Evolutionary conservation across 2,113 vertebrate species (phyloP).

Genomic region (Steatornis caripensis): DNA sequence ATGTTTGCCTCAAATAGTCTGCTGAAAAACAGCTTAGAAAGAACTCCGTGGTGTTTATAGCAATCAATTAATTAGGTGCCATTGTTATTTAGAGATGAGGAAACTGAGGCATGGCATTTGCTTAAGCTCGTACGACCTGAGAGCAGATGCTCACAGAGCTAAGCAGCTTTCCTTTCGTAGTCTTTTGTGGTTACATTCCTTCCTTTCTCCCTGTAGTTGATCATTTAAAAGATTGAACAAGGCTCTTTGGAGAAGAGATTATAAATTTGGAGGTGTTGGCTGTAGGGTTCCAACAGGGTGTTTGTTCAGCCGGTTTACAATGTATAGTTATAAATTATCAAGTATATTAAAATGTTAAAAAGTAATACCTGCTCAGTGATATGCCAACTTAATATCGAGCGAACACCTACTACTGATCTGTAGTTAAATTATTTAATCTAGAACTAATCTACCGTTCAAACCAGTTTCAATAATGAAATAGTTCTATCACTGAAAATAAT

Average conservation of each 20-base stretch:
- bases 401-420: constrained; percentile 63
- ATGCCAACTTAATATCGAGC: constrained; percentile 48
- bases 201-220: neutral
- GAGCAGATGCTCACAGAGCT: neutral
- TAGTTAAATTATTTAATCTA: constrained; percentile 69
- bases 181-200: neutral
- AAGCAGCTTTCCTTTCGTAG: neutral
- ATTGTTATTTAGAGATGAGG: fast-evolving
- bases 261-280: constrained; percentile 23
- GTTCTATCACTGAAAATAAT: constrained; percentile 53
- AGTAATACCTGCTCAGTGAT: constrained; percentile 57
- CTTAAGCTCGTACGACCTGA: neutral
- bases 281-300: constrained; percentile 35
- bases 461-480: constrained; percentile 42
- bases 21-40: neutral
- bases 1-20: neutral
- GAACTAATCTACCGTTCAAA: constrained; percentile 61
- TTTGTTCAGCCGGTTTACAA: constrained; percentile 43
- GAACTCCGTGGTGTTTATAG: neutral
- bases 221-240: constrained; percentile 20
- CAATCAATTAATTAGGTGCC: neutral
- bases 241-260: constrained; percentile 36
- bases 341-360: constrained; percentile 68
- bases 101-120: neutral
- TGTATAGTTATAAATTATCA: constrained; percentile 70